These are phyloP conservation scores for Lithophane leautieri DNA, from an alignment of 2,888 invertebrate genomes.

Conservation along the genomic window DNA sequence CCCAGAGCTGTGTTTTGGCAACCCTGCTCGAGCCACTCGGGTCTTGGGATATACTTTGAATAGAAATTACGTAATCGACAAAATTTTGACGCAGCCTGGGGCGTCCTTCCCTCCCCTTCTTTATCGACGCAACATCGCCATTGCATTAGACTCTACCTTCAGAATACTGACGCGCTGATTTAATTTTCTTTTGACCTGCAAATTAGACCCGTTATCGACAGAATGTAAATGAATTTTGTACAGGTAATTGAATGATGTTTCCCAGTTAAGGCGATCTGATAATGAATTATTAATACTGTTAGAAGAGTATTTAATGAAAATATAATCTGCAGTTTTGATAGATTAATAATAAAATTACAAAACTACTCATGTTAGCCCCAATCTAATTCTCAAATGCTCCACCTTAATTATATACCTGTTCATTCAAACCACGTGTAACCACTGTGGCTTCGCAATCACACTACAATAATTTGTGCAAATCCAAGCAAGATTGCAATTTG, in stretches of 20 bases:
- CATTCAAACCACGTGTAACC: conserved; percentile 6
- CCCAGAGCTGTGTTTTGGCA: conserved; percentile 69
- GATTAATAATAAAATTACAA: not conserved
- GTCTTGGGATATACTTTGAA: conserved; percentile 78
- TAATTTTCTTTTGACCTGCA: conserved; percentile 70
- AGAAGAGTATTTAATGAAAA: not conserved
- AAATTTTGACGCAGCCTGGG: conserved; percentile 79
- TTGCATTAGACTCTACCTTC: conserved; percentile 68
- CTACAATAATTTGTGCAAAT: conserved; percentile 68
- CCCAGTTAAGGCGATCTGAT: conserved; percentile 18
- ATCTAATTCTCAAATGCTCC: not conserved
- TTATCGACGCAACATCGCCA: conserved; percentile 76
- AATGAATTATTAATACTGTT: not conserved
- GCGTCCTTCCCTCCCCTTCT: conserved; percentile 67
- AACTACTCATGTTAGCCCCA: not conserved
- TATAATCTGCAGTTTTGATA: not conserved
- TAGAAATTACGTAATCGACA: conserved; percentile 82
- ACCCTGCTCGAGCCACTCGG: conserved; percentile 68
- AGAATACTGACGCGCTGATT: conserved; percentile 70
- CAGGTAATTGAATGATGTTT: conserved; percentile 47
- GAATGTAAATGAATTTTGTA: conserved; percentile 59
- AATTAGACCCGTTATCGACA: conserved; percentile 62
- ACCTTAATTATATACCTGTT: conserved; percentile 1
- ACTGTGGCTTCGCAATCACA: conserved; percentile 24
- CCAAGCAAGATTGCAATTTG: conserved; percentile 79